These are phyloP conservation scores for Philaenus spumarius DNA, from an alignment of 1,140 invertebrate genomes.

Conservation along the genomic window DNA sequence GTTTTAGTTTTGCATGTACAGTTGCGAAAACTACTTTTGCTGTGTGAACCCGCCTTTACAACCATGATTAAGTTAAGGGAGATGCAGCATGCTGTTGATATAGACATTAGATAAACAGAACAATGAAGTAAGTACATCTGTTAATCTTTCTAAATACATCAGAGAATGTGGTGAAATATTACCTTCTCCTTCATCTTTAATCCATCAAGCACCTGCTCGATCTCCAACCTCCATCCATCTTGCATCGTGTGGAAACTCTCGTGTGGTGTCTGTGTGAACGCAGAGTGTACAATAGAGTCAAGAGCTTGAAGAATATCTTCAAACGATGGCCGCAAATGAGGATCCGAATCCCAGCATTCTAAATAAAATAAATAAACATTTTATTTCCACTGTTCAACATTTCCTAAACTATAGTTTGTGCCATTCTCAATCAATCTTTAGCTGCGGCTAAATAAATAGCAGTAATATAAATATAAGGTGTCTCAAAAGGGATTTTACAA, in stretches of 20 bases:
- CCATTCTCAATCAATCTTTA: no score
- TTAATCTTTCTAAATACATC: background rate
- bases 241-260: conserved; percentile 97
- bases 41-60: no score
- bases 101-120: no score
- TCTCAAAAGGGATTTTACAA: no score
- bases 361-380: conserved; percentile 82
- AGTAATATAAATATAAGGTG: no score
- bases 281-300: conserved; percentile 70
- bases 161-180: conserved; percentile 27
- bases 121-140: no score
- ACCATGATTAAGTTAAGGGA: no score
- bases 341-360: conserved; percentile 93
- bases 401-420: no score
- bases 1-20: no score
- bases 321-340: conserved; percentile 82
- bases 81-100: no score
- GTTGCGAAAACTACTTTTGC: no score
- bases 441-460: no score
- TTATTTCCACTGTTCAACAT: conserved; percentile 85
- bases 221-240: conserved; percentile 91
- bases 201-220: conserved; percentile 88
- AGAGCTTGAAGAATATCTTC: conserved; percentile 68
- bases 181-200: conserved; percentile 94
- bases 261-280: conserved; percentile 87